phyloP scores from a whole-genome alignment of 2,888 invertebrate species.

The Ophion obscuratus region DNA sequence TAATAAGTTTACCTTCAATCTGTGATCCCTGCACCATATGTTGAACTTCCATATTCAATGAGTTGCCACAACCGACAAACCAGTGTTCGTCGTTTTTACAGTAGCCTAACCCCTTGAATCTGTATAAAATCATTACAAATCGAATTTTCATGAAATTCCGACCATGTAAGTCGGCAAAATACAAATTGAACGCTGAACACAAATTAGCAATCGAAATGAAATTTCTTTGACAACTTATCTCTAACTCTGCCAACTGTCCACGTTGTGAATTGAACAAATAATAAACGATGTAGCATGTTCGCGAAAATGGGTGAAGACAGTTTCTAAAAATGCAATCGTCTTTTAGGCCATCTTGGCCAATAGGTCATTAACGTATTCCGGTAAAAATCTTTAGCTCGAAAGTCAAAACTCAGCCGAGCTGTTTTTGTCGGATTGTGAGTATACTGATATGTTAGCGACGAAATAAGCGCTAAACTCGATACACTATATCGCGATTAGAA shows the following conservation, averaged over 20 bases:
- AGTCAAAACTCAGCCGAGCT: not conserved
- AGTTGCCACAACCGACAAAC: no score
- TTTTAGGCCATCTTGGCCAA: slow-evolving; percentile 4
- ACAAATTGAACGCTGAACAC: not conserved
- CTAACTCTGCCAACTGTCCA: not conserved
- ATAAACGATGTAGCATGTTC: not conserved
- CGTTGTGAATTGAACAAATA: not conserved
- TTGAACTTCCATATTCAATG: no score
- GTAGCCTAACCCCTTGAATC: no score
- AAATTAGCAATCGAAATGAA: not conserved
- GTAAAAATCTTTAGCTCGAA: not conserved
- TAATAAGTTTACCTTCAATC: no score
- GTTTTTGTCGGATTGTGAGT: not conserved
- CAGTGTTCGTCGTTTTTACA: no score
- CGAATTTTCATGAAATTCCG: no score
- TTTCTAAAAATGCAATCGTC: slow-evolving; percentile 1
- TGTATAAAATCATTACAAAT: no score
- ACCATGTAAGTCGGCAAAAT: no score
- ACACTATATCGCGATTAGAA: slow-evolving; percentile 69
- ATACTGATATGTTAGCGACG: slow-evolving; percentile 42
- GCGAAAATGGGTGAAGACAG: not conserved
- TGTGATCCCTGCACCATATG: no score
- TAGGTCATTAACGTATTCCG: not conserved
- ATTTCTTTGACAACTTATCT: not conserved
- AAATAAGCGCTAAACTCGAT: slow-evolving; percentile 38